Base-by-base conservation (phyloP, 2,888 invertebrate genomes). In the Drosophila colorata region DNA sequence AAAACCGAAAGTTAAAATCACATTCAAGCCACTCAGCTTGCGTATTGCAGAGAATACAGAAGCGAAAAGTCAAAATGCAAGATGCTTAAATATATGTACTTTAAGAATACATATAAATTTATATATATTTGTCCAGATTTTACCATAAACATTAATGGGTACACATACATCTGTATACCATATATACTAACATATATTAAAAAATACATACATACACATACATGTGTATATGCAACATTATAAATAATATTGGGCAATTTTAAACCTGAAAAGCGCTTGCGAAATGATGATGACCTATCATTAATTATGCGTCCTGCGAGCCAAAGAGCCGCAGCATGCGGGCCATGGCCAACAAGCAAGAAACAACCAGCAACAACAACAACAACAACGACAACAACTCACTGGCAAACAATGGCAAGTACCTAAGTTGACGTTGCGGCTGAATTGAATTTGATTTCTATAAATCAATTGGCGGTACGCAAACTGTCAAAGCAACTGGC, bases 401-500 rank as follows among this genome's bases (percentile, higher is more conserved):
- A 52, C 52, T 68, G 68, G 55, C 23, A 38, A 71, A 74, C 74
- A 74, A 74, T 74, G 61, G 67, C 70, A 28, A 49, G 68, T 43
- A 20, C 33, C 40, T 44, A 37, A 43, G 37, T 49, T 65, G 59
- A 69, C 37, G 51, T 52, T 33, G 66, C 7, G 49, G 25, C 71
- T 55, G 41, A 35, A 37, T 56, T 74, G 41, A 65, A 61, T 64
- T 68, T 74, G 75, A 75, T 64, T 57, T 64, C 74, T 57, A 75
- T 75, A 75, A 75, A 75, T 75, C 74, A 75, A 72, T 74, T 74
- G 75, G 74, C 67, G 69, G 67, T 76, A 80, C 82, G 80, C 80
- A 78, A 80, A 79, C 83, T 79, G 82, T 85, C 82, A 78, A 55
- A 69, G 74, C 66, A 66, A 57, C 53, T 56, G 65, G 28, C 51